Evolutionary conservation across 2,113 vertebrate genomes (phyloP), one percentile per base, ranked within the genome.

Genomic region (Tragelaphus imberbis): DNA sequence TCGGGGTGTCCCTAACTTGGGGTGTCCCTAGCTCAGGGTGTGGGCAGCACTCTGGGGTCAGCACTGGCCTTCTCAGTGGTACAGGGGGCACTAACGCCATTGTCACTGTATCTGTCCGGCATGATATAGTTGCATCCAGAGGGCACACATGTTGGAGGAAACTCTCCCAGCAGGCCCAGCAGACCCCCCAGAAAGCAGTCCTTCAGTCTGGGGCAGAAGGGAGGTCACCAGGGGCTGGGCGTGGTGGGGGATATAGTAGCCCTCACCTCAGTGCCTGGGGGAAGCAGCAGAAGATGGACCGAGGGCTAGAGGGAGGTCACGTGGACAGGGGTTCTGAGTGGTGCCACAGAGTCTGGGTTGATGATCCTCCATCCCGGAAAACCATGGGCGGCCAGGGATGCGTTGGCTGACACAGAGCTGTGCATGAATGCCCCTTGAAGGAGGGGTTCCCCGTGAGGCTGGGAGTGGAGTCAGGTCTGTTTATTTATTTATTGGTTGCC

Each of bases 51-150:
- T 33, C 40, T 7, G 51, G 14, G 19, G 40, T 68, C 87, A 59
- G 25, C 86, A 40, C 40, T 21, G 51, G 44, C 28, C 59, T 79
- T 23, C 90, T 17, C 68, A 6, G 12, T 1, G 80, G 21, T 2
- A 40, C 9, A 0, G 0, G 58, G 80, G 71, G 5, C 63, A 11
- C 10, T 9, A 19, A 44, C 3, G 27, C 23, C 12, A 4, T 4
- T 17, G 44, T 55, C 19, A 0, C 33, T 58, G 27, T 7, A 17
- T 40, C 55, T 21, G 4, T 19, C 47, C 2, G 4, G 56, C 88
- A 75, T 2, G 21, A 17, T 5, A 36, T 56, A 49, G 55, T 13
- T 21, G 5, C 27, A 84, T 79, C 49, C 49, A 5, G 0, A 12
- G 6, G 25, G 71, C 30, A 44, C 56, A 30, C 17, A 9, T 11